Evolutionary conservation across 1,140 invertebrate genomes (phyloP), one percentile per base, ranked within the genome.

Genomic region (Leptinotarsa defecta): DNA sequence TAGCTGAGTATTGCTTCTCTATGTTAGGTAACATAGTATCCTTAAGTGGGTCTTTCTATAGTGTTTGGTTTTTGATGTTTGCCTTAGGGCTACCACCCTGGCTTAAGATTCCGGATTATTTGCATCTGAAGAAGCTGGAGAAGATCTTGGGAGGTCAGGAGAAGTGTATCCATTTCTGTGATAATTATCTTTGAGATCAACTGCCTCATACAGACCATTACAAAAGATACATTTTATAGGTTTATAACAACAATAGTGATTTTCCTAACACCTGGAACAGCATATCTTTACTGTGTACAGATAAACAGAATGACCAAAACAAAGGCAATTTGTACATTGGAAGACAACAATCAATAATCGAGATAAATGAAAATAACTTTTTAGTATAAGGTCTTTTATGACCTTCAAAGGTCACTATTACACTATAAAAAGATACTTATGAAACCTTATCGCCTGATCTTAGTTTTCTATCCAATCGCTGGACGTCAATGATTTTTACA

Each of bases 391-490:
- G 27, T 34, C 27, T 34, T 34, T 34, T 6, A 34, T 34, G 27
- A 34, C 27, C 5, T 34, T 6, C 27, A 6, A 34, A 34, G 27
- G 5, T 6, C 27, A 34, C 27, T 34, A 34, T 6, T 34, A 34
- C 27, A 34, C 27, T 34, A 34, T 34, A 34, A 34, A 34, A 34
- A 34, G 27, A 34, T 34, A 1, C 27, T 34, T 34, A 6, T 6
- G 27, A 6, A 34, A 34, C 5, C 27, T 34, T 34, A 6, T 34
- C 27, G 6, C 27, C 27, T 34, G 27, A 34, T 34, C 27, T 34
- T 34, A 77, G 1, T 74, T 71, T 73, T 68, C 67, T 57, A 49
- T 73, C 68, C 34, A 76, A 48, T 74, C 73, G 65, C 24, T 68
- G 34, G 1, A 62, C 68, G 13, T 34, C 61, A n/a, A 74, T 17